Conservation (phyloP, 2,113 vertebrate species). For the Aegotheles bennettii region DNA sequence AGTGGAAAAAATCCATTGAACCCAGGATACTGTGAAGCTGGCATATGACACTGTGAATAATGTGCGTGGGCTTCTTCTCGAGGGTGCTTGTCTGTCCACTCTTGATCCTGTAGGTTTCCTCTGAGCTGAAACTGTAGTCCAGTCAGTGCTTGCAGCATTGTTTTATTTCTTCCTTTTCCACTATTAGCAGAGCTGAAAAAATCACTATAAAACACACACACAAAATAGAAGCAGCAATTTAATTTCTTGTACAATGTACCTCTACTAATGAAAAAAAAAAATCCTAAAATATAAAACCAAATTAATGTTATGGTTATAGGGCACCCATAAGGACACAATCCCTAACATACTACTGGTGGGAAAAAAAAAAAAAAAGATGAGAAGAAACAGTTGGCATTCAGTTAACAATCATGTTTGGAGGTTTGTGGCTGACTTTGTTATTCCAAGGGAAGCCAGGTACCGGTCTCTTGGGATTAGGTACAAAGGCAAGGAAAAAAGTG, state of each 20-base stretch:
- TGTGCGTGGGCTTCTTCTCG: constrained; percentile 23
- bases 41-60: constrained; percentile 13
- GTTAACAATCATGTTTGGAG: constrained; percentile 84
- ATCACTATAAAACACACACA: constrained; percentile 60
- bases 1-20: constrained; percentile 54
- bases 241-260: constrained; percentile 32
- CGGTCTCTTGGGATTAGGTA: constrained; percentile 82
- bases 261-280: not conserved
- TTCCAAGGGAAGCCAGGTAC: constrained; percentile 81
- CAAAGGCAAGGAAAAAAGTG: constrained; percentile 79
- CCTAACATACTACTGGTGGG: not conserved
- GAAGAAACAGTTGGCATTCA: constrained; percentile 82
- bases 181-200: constrained; percentile 30
- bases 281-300: constrained; percentile 45
- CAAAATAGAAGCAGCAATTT: constrained; percentile 57
- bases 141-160: constrained; percentile 71
- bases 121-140: constrained; percentile 60
- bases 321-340: constrained; percentile 63
- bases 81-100: constrained; percentile 22
- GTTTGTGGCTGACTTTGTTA: constrained; percentile 81
- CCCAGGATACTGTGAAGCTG: constrained; percentile 36
- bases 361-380: constrained; percentile 56
- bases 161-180: constrained; percentile 51
- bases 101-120: constrained; percentile 61
- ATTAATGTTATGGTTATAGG: constrained; percentile 39